Evolutionary conservation across 2,113 vertebrate species (phyloP), one percentile per base, ranked within the genome.

Genomic region (Cololabis saira): DNA sequence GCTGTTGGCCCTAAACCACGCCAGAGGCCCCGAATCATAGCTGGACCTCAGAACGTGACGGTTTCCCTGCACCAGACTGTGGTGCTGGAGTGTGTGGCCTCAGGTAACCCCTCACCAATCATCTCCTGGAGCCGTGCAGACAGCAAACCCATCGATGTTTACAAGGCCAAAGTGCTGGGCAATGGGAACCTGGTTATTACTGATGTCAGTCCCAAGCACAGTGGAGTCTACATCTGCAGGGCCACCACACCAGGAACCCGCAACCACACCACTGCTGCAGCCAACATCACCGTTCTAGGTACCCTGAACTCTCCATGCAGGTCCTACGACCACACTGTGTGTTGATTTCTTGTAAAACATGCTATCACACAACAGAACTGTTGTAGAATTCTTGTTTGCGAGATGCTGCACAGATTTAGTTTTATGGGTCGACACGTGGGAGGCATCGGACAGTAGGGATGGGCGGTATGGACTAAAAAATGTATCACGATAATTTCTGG

Each of bases 41-140:
- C 95, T 30, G 95, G 94, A 58, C 98, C 98, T 55, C 95, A 97
- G 79, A 99, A 98, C 59, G 75, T 93, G 74, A 97, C 95, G 0
- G 89, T 91, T 12, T 92, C 93, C 51, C 92, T 95, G 48, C 95
- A 95, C 80, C 95, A 96, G 69, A 95, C 94, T 1, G 94, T 94
- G 55, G 93, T 98, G 51, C 82, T 99, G 79, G 98, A 99, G 84
- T 99, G 98, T 69, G 82, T 96, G 67, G 97, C 98, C 78, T 95
- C 92, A 4, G 98, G 98, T 55, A 95, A 94, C 70, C 97, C 98
- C 44, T 94, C 93, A 62, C 98, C 98, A 30, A 94, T 99, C 76
- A 94, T 99, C 84, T 99, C 98, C 54, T 99, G 98, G 98, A 99
- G 96, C 83, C 95, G 98, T 9, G 92, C 69, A 78, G 98, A 99